These are phyloP conservation scores for Collichthys lucidus DNA, from an alignment of 2,113 vertebrate species.

Conservation along the genomic window DNA sequence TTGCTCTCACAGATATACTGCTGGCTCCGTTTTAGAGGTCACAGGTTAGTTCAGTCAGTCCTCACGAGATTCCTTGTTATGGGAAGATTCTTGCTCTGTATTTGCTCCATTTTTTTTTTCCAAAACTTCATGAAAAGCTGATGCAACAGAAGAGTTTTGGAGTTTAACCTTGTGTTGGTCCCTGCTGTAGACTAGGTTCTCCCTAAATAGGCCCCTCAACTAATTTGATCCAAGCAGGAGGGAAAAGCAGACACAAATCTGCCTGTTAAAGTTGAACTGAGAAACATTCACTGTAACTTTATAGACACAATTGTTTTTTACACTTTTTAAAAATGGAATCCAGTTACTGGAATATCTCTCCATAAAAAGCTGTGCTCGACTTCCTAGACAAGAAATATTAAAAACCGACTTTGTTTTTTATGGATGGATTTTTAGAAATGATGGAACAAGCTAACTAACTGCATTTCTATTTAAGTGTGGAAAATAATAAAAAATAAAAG, in stretches of 20 bases:
- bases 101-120: background rate
- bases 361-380: slow-evolving; percentile 29
- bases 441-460: slow-evolving; percentile 10
- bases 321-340: slow-evolving; percentile 35
- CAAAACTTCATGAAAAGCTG: slow-evolving; percentile 41
- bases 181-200: slow-evolving; percentile 32
- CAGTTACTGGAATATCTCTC: slow-evolving; percentile 51
- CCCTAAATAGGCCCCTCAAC: slow-evolving; percentile 59
- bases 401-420: slow-evolving; percentile 37
- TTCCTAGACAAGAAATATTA: slow-evolving; percentile 54
- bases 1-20: slow-evolving; percentile 6
- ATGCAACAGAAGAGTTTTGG: slow-evolving; percentile 56
- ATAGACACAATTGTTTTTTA: slow-evolving; percentile 53
- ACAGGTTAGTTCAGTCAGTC: slow-evolving; percentile 8
- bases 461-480: slow-evolving; percentile 18
- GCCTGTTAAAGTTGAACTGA: slow-evolving; percentile 61
- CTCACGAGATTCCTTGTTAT: background rate
- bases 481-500: slow-evolving; percentile 37
- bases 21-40: slow-evolving; percentile 22
- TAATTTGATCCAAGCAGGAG: slow-evolving; percentile 68
- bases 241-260: slow-evolving; percentile 64
- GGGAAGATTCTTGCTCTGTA: background rate
- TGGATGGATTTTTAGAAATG: slow-evolving; percentile 33
- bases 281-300: slow-evolving; percentile 62
- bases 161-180: slow-evolving; percentile 47